Conservation (phyloP, 2,888 invertebrate species). For the Parnassius glacialis region DNA sequence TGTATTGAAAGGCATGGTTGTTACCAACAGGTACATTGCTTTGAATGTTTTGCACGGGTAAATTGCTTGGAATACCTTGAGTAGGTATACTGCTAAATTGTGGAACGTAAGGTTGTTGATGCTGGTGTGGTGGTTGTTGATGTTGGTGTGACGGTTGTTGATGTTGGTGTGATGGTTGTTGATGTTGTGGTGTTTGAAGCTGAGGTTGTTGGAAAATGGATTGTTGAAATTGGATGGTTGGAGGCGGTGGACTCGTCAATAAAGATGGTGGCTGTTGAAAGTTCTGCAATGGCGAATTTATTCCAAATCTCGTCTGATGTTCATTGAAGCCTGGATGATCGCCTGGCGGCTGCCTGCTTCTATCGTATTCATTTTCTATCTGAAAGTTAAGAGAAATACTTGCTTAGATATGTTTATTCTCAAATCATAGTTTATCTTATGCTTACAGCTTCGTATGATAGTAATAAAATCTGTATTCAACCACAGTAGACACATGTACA, state of each 20-base stretch:
- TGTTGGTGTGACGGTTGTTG: conserved; percentile 45
- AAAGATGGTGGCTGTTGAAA: conserved; percentile 57
- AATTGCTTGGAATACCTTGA: conserved; percentile 50
- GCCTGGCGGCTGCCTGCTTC: conserved; percentile 65
- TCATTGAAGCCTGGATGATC: conserved; percentile 69
- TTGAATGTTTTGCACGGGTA: conserved; percentile 40
- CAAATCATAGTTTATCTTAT: not conserved
- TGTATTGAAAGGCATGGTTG: conserved; percentile 55
- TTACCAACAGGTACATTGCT: conserved; percentile 43
- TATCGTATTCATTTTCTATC: conserved; percentile 76
- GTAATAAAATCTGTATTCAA: too few species aligned
- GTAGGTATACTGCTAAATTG: conserved; percentile 62
- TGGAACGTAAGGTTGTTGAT: conserved; percentile 54
- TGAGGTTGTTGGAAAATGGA: conserved; percentile 52
- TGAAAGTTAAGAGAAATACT: conserved; percentile 50
- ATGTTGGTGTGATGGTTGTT: conserved; percentile 48
- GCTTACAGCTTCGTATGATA: too few species aligned
- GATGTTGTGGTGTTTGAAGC: conserved; percentile 39
- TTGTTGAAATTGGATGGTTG: conserved; percentile 58
- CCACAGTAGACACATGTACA: too few species aligned
- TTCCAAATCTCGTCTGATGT: conserved; percentile 73
- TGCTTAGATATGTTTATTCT: conserved; percentile 11
- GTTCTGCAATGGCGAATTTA: conserved; percentile 65
- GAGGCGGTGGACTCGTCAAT: conserved; percentile 54
- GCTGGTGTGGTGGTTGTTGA: conserved; percentile 48